These are phyloP conservation scores for human DNA, from an alignment of 2,113 vertebrate genomes.

Conservation along the genomic window GRCh38 chr1:230327001-230327500, in stretches of 20 bases:
- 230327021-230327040: rapidly evolving
- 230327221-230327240: background rate
- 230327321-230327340: background rate
- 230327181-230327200: rapidly evolving
- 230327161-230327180: background rate
- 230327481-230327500: background rate
- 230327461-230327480: background rate
- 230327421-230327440: background rate
- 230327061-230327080: background rate
- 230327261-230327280: too few relatives aligned
- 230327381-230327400: background rate
- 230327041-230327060: background rate
- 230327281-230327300: background rate
- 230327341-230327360: background rate
- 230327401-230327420: rapidly evolving
- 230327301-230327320: background rate
- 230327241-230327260: background rate
- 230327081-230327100: rapidly evolving
- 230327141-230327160: rapidly evolving
- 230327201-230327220: rapidly evolving
- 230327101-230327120: rapidly evolving
- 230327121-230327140: rapidly evolving
- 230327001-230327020: background rate
- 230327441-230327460: background rate
- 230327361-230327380: rapidly evolving